These are phyloP conservation scores for Synergus itoensis DNA, from an alignment of 2,888 invertebrate species.

Conservation along the genomic window DNA sequence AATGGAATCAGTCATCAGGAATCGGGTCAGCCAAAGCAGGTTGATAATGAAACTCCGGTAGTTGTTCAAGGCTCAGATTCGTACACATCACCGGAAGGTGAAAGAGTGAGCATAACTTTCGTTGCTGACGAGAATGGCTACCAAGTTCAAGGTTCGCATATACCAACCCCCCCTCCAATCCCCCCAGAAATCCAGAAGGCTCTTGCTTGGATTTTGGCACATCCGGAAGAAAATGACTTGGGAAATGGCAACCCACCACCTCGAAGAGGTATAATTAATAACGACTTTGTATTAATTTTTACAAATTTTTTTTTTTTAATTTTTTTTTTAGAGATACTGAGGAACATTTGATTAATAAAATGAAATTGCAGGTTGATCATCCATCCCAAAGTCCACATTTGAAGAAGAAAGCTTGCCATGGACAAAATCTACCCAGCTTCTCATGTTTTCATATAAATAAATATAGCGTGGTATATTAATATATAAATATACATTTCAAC, in stretches of 20 bases:
- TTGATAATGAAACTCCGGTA: slow-evolving; percentile 74
- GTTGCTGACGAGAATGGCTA: slow-evolving; percentile 76
- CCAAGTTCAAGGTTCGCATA: slow-evolving; percentile 76
- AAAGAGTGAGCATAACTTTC: slow-evolving; percentile 76
- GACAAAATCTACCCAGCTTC: slow-evolving; percentile 68
- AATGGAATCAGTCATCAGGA: slow-evolving; percentile 79
- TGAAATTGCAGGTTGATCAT: slow-evolving; percentile 66
- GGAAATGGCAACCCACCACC: slow-evolving; percentile 57
- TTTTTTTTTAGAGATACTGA: too few relatives aligned
- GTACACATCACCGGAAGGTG: slow-evolving; percentile 78
- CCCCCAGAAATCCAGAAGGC: slow-evolving; percentile 77
- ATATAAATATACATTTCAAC: slow-evolving; percentile 60
- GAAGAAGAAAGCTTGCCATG: slow-evolving; percentile 71
- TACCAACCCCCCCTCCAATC: slow-evolving; percentile 77
- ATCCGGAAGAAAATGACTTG: slow-evolving; percentile 75
- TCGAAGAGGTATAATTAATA: slow-evolving; percentile 63
- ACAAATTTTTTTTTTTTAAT: too few relatives aligned
- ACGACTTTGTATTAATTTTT: neutral
- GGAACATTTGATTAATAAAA: neutral
- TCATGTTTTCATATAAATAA: slow-evolving; percentile 63
- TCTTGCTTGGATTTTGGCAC: slow-evolving; percentile 77
- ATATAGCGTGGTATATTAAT: slow-evolving; percentile 67
- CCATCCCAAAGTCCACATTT: slow-evolving; percentile 66
- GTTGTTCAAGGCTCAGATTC: slow-evolving; percentile 76
- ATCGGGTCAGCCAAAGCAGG: slow-evolving; percentile 75